phyloP scores from a whole-genome alignment of 2,113 vertebrate species.

The Atrichornis clamosus region DNA sequence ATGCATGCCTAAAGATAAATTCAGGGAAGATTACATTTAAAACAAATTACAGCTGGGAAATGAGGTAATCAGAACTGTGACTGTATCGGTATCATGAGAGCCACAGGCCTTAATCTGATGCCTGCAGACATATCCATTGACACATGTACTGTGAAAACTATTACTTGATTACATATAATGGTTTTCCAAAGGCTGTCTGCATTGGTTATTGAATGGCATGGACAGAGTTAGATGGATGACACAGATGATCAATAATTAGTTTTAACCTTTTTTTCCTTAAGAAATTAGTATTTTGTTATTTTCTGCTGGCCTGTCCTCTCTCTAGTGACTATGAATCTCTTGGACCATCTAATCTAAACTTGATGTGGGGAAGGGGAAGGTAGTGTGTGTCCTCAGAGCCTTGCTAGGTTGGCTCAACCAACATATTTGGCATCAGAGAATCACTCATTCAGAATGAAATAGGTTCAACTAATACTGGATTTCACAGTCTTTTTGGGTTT shows the following conservation, averaged over 20 bases:
- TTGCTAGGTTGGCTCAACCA: not conserved
- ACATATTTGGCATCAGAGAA: not conserved
- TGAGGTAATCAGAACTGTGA: not conserved
- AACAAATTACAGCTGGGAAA: not conserved
- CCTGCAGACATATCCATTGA: not conserved
- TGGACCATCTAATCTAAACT: not conserved
- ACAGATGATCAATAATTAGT: not conserved
- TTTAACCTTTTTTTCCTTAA: not conserved
- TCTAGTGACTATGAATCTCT: not conserved
- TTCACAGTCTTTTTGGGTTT: not conserved
- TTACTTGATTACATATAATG: not conserved
- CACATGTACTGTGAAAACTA: not conserved
- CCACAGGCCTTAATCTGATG: not conserved
- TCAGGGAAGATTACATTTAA: not conserved
- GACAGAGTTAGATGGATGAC: not conserved
- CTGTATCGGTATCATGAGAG: not conserved
- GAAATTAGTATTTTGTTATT: not conserved
- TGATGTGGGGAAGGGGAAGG: fast-evolving
- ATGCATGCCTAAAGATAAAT: not conserved
- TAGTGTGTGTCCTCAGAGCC: not conserved
- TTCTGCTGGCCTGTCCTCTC: not conserved
- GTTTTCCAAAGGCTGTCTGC: not conserved
- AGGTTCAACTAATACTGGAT: not conserved
- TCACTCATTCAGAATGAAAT: not conserved
- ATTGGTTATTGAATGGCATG: not conserved